phyloP scores from a whole-genome alignment of 2,888 invertebrate genomes.

The Microctonus brassicae region DNA sequence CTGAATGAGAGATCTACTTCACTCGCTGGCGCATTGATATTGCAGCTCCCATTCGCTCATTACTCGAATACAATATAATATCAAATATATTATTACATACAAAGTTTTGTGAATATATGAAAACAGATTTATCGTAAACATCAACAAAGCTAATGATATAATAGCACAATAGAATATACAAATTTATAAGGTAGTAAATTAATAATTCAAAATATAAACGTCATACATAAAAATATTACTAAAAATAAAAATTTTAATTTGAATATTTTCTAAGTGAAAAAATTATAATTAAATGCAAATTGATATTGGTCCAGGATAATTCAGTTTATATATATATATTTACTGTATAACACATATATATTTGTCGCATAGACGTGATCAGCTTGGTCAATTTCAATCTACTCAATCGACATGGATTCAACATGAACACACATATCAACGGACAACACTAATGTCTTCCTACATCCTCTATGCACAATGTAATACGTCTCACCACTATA shows the following conservation, averaged over 20 bases:
- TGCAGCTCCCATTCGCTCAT: slow-evolving; percentile 9
- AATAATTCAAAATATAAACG: too few species aligned
- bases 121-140: slow-evolving; percentile 56
- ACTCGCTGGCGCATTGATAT: neutral
- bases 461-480: too few species aligned
- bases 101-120: slow-evolving; percentile 51
- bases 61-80: slow-evolving; percentile 44
- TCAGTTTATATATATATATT: slow-evolving; percentile 53
- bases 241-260: too few species aligned
- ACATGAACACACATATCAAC: slow-evolving; percentile 15
- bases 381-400: slow-evolving; percentile 51
- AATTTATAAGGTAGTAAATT: slow-evolving; percentile 34
- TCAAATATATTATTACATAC: slow-evolving; percentile 49
- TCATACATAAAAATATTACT: too few species aligned
- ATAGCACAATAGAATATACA: slow-evolving; percentile 16
- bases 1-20: slow-evolving; percentile 42
- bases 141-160: slow-evolving; percentile 46
- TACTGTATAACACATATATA: slow-evolving; percentile 38
- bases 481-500: too few species aligned
- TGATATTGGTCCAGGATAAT: slow-evolving; percentile 55
- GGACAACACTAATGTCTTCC: too few species aligned
- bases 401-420: slow-evolving; percentile 38
- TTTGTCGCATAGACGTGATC: slow-evolving; percentile 50
- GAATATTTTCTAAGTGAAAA: too few species aligned
- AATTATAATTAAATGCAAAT: slow-evolving; percentile 41